A percentile compares a stretch with the other conserved stretches of the same genome.
Conservation (phyloP, 2,113 vertebrate species). For the Rhinogobius similis region DNA sequence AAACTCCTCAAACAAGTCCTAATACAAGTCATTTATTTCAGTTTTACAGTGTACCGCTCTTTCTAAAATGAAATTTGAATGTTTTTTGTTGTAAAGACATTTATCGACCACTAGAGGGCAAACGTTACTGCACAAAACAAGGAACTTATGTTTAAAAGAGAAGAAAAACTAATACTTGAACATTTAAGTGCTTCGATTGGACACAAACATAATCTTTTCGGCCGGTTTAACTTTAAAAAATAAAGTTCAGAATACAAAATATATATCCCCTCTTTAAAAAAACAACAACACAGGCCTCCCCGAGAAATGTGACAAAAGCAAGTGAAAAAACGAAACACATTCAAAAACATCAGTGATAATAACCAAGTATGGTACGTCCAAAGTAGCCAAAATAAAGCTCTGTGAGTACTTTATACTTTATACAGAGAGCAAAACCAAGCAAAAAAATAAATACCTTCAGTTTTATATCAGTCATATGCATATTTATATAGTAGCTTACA, state of each 20-base stretch:
- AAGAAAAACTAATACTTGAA: constrained; percentile 47
- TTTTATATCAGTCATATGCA: constrained; percentile 76
- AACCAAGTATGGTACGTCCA: constrained; percentile 75
- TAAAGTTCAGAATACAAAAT: constrained; percentile 56
- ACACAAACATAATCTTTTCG: constrained; percentile 31
- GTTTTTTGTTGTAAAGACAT: constrained; percentile 6
- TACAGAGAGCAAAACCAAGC: constrained; percentile 75
- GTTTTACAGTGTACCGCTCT: too few relatives aligned
- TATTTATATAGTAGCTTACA: constrained; percentile 85
- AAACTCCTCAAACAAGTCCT: too few relatives aligned
- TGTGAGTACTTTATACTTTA: constrained; percentile 65
- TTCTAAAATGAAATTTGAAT: too few relatives aligned
- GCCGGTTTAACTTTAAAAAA: constrained; percentile 51
- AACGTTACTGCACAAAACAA: constrained; percentile 26
- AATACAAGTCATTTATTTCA: too few relatives aligned
- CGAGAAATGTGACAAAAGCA: constrained; percentile 35
- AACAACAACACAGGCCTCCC: constrained; percentile 38
- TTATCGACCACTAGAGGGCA: constrained; percentile 63
- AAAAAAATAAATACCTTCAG: constrained; percentile 88
- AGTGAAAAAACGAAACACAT: constrained; percentile 57
- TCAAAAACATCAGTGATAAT: constrained; percentile 68
- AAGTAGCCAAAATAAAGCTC: constrained; percentile 71
- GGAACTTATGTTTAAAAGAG: not conserved
- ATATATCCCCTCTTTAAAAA: constrained; percentile 30
- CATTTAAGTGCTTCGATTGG: constrained; percentile 62